Base-by-base conservation (phyloP, 1,140 invertebrate genomes). In the Rhopalosiphum padi region DNA sequence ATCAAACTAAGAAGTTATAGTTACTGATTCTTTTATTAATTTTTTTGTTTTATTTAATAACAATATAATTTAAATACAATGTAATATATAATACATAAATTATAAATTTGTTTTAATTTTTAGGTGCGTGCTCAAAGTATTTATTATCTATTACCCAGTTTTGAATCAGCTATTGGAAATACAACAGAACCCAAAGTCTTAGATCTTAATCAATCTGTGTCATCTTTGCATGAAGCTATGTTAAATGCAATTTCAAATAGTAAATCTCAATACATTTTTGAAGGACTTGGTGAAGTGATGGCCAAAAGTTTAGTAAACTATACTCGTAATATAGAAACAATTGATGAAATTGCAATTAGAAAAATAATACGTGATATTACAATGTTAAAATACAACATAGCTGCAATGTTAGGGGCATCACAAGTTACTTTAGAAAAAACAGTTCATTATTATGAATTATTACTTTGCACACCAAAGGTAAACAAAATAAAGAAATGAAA, bases 351-450 rank as follows among this genome's bases (percentile, higher is more conserved):
- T 94, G 97, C 97, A 68, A 97, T 98, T 94, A 97, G 97, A 94
- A 97, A 97, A 95, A 98, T 98, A 97, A 98, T 97, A 94, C 96
- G 98, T 23, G 98, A 98, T 95, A 97, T 98, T 41, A 98, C 98
- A 95, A 97, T 97, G 3, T 96, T 99, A 41, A 98, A 98, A 94
- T 98, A 98, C 95, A 97, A 97, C 37, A 95, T 98, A 6, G 98
- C 97, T 43, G 97, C 97, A 94, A 98, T 99, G 83, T 98, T 98
- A 21, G 97, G 97, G 95, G 96, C 97, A 0, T 96, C 98, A 93
- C 98, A 98, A 95, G 95, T 98, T 35, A 97, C 98, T 82, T 95
- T 98, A n/a, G 98, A 98, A 95, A 96, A 98, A 95, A 98, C 98
- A 0, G 96, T 98, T 94, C 97, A 97, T 94, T 99, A 98, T 95